Evolutionary conservation across 1,140 invertebrate genomes (phyloP), one percentile per base, ranked within the genome.

Genomic region (Drosophila ambigua): DNA sequence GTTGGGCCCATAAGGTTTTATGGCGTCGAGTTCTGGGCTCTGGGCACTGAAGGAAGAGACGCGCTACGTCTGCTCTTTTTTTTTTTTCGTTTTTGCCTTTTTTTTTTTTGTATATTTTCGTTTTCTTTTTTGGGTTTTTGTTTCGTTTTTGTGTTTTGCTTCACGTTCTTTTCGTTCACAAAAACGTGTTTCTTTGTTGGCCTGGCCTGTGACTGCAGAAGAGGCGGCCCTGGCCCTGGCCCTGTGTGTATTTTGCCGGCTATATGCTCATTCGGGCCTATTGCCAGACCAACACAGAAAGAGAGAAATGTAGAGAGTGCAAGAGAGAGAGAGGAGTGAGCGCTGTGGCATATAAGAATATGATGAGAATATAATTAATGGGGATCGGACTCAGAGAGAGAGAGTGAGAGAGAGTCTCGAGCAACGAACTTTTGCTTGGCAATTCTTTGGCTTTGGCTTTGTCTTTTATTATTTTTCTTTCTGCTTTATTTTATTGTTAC

Each of bases 161-260:
- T 54, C 49, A 28, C 24, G 31, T 45, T 39, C 7, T 45, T 35
- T 66, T 49, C 31, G 57, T 64, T 79, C 55, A 85, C 82, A 87
- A 85, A 84, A 85, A 85, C 81, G 81, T 85, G 81, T 85, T 85
- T 85, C 82, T 68, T 73, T 75, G 65, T 75, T 72, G 74, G 51
- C 48, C 51, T 24, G 49, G 41, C 49, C 15, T 59, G 43, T 24
- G 23, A 24, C 2, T 24, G 23, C 2, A 24, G 23, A 4, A 24
- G 23, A 24, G 23, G 23, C 23, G 23, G 23, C 48, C 50, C 68
- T 59, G 52, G 49, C 41, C 49, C 15, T 63, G 43, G 52, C 35
- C 55, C 45, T 39, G 46, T 64, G 48, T 52, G 39, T 49, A 51
- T 78, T 87, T 87, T 85, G 78, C 81, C 82, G 82, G 74, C 69